phyloP scores from a whole-genome alignment of 2,797 vertebrate genomes.

The Cuculus canorus region DNA sequence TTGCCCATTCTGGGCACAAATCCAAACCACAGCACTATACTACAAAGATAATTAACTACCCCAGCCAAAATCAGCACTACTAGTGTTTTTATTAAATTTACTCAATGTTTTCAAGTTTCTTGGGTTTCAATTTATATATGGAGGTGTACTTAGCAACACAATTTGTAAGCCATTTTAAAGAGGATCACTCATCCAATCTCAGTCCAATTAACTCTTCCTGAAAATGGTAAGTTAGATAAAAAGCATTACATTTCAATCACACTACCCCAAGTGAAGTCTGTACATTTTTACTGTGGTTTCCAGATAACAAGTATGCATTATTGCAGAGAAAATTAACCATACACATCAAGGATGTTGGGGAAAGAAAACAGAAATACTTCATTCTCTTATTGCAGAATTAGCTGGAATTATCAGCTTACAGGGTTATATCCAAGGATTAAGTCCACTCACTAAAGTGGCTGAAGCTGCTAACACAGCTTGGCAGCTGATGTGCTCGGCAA shows the following conservation, averaged over 20 bases:
- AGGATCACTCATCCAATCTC: neutral
- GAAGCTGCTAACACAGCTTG: neutral
- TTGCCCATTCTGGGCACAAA: neutral
- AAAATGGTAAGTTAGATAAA: neutral
- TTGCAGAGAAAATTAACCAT: neutral
- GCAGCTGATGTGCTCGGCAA: neutral
- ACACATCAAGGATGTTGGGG: neutral
- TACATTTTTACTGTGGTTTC: neutral
- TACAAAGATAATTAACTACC: neutral
- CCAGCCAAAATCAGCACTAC: neutral
- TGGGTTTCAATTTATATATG: neutral
- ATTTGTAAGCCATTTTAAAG: neutral
- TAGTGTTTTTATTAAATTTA: neutral
- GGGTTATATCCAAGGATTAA: neutral
- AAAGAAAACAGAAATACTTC: neutral
- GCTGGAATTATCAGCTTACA: neutral
- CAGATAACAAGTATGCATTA: neutral
- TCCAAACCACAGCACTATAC: neutral
- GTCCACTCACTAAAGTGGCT: neutral
- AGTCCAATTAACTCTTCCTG: neutral
- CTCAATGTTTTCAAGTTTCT: neutral
- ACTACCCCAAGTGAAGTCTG: neutral
- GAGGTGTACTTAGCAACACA: neutral
- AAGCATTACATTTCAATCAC: neutral
- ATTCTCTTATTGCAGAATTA: neutral